Evolutionary conservation across 2,888 invertebrate species (phyloP).

Genomic region (Clostera curtula): DNA sequence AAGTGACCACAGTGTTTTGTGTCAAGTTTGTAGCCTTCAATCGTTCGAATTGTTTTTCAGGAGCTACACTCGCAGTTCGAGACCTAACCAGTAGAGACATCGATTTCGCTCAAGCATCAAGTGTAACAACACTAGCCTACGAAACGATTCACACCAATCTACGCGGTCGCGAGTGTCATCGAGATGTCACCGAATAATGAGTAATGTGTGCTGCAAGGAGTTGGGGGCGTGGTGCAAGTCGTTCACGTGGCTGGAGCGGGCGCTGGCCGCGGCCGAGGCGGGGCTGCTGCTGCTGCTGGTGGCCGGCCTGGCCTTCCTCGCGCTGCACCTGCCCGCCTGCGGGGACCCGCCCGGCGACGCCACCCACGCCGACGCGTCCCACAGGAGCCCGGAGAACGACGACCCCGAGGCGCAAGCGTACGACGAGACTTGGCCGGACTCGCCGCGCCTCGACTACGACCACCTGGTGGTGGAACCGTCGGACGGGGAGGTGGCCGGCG

Average conservation of each 20-base stretch:
- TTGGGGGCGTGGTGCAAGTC: conserved; percentile 52
- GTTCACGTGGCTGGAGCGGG: conserved; percentile 46
- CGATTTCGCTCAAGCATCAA: too few relatives aligned
- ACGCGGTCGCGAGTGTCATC: conserved; percentile 31
- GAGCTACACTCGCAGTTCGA: too few relatives aligned
- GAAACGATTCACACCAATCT: conserved; percentile 29
- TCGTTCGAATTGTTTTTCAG: too few relatives aligned
- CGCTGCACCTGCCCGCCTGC: conserved; percentile 46
- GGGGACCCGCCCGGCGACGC: background rate
- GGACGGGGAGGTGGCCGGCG: conserved; percentile 16
- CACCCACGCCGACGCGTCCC: background rate
- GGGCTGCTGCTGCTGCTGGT: conserved; percentile 37
- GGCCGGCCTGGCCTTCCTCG: conserved; percentile 38
- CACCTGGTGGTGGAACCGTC: conserved; percentile 11
- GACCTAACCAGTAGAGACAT: too few relatives aligned
- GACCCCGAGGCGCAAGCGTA: conserved; percentile 1
- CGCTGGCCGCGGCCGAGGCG: conserved; percentile 36
- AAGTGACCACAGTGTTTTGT: too few relatives aligned
- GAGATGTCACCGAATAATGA: conserved; percentile 36
- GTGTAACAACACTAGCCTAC: too few relatives aligned
- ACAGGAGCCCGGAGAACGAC: background rate
- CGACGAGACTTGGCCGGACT: background rate
- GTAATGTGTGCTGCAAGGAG: conserved; percentile 44
- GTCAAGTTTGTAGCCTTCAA: too few relatives aligned
- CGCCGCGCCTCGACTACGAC: conserved; percentile 6